Percentiles rank a stretch among this genome's conserved stretches.
Conservation (phyloP, 1,140 invertebrate genomes). For the Eumaeus atala region DNA sequence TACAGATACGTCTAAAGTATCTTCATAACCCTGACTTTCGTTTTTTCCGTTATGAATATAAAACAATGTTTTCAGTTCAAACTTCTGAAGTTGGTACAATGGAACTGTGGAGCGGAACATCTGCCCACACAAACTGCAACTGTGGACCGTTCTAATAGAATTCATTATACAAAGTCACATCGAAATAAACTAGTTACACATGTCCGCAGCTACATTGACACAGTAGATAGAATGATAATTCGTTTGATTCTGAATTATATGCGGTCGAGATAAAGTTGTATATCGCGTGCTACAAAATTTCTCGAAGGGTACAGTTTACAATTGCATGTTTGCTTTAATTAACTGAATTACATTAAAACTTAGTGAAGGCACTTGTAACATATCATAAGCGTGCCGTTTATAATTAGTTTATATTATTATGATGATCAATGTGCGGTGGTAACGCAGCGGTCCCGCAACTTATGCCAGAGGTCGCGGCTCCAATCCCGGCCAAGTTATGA, state of each 20-base stretch:
- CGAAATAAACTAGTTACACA: background rate
- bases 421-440: no score
- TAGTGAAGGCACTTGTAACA: constrained; percentile 16
- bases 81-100: constrained; percentile 16
- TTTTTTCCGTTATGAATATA: constrained; percentile 9
- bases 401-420: no score
- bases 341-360: constrained; percentile 17
- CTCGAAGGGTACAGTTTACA: constrained; percentile 5
- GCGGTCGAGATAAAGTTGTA: constrained; percentile 4
- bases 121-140: constrained; percentile 12
- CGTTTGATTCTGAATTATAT: constrained; percentile 10
- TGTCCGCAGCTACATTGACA: constrained; percentile 3
- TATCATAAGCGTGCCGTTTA: background rate
- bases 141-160: constrained; percentile 20
- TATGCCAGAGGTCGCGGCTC: no score
- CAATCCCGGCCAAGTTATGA: no score
- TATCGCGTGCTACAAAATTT: constrained; percentile 6
- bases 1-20: no score
- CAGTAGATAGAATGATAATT: constrained; percentile 3
- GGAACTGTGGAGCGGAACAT: background rate
- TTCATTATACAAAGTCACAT: constrained; percentile 15
- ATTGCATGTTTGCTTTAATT: constrained; percentile 21
- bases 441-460: no score
- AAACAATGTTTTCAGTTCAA: constrained; percentile 31
- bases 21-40: background rate